These are phyloP conservation scores for Thereva unica DNA, from an alignment of 2,888 invertebrate genomes.

Conservation along the genomic window DNA sequence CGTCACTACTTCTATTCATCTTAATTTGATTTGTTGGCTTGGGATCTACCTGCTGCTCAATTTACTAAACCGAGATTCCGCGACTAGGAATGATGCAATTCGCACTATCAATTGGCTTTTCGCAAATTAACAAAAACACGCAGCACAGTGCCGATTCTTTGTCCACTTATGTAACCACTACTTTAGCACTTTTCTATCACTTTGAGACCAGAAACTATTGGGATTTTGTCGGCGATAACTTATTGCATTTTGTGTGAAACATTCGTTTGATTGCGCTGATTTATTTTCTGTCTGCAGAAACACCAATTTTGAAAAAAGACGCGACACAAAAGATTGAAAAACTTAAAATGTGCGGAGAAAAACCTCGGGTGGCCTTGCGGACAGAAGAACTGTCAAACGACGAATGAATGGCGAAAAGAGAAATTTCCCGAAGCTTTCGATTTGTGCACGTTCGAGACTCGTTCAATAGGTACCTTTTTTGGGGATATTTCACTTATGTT, in stretches of 20 bases:
- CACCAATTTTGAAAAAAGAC: not conserved
- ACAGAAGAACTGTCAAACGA: constrained; percentile 15
- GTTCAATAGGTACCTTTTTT: too few relatives aligned
- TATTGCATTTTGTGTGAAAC: too few relatives aligned
- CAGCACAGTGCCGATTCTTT: too few relatives aligned
- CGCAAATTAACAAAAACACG: too few relatives aligned
- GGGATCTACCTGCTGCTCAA: not conserved
- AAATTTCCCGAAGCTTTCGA: too few relatives aligned
- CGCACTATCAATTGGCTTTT: not conserved
- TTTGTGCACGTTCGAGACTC: too few relatives aligned
- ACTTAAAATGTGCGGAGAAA: not conserved
- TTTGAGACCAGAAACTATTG: too few relatives aligned
- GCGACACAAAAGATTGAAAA: not conserved
- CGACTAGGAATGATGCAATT: constrained; percentile 3
- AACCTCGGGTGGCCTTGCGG: not conserved
- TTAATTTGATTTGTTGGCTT: constrained; percentile 1
- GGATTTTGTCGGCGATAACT: too few relatives aligned
- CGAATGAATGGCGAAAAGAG: not conserved
- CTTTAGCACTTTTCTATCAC: too few relatives aligned
- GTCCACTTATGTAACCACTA: too few relatives aligned
- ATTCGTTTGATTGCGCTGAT: too few relatives aligned
- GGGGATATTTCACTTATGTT: too few relatives aligned
- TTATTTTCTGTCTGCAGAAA: not conserved
- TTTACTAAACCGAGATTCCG: not conserved
- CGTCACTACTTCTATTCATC: constrained; percentile 23